phyloP scores from a whole-genome alignment of 2,888 invertebrate species.

The Resseliella maxima region DNA sequence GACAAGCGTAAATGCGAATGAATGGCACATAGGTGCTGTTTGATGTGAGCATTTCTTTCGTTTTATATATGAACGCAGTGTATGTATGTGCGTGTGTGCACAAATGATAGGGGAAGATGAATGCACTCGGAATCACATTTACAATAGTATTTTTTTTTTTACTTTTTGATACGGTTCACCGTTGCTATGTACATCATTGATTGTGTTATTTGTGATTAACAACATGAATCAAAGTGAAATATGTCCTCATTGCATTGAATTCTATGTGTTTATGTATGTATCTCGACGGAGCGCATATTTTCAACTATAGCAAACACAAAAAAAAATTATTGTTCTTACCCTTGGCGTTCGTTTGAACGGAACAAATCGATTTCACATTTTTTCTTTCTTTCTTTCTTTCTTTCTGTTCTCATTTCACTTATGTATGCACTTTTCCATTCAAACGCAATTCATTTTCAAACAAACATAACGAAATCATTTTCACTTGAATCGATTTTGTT shows the following conservation, averaged over 20 bases:
- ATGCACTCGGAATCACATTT: neutral
- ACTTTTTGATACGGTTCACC: neutral
- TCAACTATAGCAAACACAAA: too few species aligned
- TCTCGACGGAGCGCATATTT: neutral
- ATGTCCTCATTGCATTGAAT: conserved; percentile 18
- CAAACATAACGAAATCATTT: neutral
- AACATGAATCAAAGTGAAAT: conserved; percentile 38
- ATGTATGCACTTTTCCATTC: conserved; percentile 23
- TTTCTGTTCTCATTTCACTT: neutral
- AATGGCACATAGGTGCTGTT: conserved; percentile 22
- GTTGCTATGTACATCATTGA: conserved; percentile 17
- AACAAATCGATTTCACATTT: conserved; percentile 48
- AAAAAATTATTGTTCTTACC: neutral
- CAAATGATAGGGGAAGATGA: conserved; percentile 50
- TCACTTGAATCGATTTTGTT: neutral
- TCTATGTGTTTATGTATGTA: neutral
- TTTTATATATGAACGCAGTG: too few species aligned
- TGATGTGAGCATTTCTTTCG: neutral
- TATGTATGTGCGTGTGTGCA: neutral
- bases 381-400: neutral
- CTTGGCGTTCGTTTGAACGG: conserved; percentile 29
- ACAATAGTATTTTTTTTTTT: neutral
- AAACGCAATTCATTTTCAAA: conserved; percentile 13
- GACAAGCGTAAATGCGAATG: neutral
- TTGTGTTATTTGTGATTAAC: conserved; percentile 16